phyloP scores from a whole-genome alignment of 2,888 invertebrate genomes.

The Metopia argyrocephala region DNA sequence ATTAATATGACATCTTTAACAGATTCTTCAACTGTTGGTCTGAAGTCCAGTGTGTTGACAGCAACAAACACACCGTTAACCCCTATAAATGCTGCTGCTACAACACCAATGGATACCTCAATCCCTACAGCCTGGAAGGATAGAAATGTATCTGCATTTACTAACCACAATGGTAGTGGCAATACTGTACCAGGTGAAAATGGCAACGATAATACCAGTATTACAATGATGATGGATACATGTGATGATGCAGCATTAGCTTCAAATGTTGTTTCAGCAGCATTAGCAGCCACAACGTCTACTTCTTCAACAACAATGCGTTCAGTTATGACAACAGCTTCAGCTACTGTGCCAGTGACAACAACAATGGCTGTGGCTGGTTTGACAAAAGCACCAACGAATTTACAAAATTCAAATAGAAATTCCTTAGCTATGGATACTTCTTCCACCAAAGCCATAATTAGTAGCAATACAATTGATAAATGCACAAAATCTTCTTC shows the following conservation, averaged over 20 bases:
- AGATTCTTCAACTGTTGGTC: conserved; percentile 39
- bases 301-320: conserved; percentile 21
- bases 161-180: conserved; percentile 60
- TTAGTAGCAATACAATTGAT: conserved; percentile 48
- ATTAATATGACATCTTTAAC: conserved; percentile 65
- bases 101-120: conserved; percentile 35
- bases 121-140: conserved; percentile 61
- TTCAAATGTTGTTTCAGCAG: conserved; percentile 37
- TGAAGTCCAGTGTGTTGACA: conserved; percentile 39
- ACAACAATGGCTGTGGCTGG: background rate
- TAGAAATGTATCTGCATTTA: conserved; percentile 42
- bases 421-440: conserved; percentile 50
- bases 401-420: conserved; percentile 60
- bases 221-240: conserved; percentile 57
- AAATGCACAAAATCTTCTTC: conserved; percentile 56
- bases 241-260: conserved; percentile 61
- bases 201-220: conserved; percentile 39
- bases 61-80: conserved; percentile 19
- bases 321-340: background rate
- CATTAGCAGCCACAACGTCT: conserved; percentile 41
- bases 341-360: conserved; percentile 34
- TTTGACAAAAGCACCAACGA: conserved; percentile 26
- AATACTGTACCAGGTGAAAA: conserved; percentile 48
- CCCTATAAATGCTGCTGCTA: conserved; percentile 17
- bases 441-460: conserved; percentile 57